Percentiles rank a stretch among this genome's conserved stretches.
Evolutionary conservation across 2,888 invertebrate species (phyloP).

Genomic region (Eristalis tenax): DNA sequence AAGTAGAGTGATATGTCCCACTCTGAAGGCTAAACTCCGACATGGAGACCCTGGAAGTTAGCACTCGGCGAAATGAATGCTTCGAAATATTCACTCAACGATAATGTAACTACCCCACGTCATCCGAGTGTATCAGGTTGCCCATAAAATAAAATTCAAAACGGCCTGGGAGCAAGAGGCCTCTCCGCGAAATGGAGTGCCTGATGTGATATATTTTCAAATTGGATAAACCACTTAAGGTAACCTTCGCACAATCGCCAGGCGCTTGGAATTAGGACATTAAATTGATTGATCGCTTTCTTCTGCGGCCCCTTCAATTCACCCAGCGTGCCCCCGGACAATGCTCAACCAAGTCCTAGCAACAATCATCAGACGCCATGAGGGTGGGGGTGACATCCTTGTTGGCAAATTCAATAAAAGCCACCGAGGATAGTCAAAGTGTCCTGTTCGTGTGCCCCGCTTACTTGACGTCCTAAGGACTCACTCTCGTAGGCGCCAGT

Average conservation of each 20-base stretch:
- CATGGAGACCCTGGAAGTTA: too few relatives aligned
- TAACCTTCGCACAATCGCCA: not conserved
- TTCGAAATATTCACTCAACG: too few relatives aligned
- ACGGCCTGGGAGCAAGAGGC: not conserved
- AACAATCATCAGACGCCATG: not conserved
- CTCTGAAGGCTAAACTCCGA: too few relatives aligned
- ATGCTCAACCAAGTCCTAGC: not conserved
- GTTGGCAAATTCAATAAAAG: not conserved
- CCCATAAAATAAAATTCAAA: not conserved
- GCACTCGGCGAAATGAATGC: too few relatives aligned
- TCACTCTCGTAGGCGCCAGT: not conserved
- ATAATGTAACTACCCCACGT: too few relatives aligned
- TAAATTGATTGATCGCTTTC: conserved; percentile 1
- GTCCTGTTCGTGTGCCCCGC: not conserved
- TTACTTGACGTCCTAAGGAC: not conserved
- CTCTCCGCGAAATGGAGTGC: conserved; percentile 1
- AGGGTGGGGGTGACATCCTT: not conserved
- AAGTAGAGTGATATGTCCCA: too few relatives aligned
- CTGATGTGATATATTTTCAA: conserved; percentile 18
- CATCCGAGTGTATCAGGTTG: not conserved
- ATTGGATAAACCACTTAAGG: conserved; percentile 38
- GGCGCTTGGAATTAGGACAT: not conserved
- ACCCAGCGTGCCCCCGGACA: not conserved
- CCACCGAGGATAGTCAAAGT: not conserved
- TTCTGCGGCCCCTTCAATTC: not conserved